A percentile compares a stretch with the other conserved stretches of the same genome.
These are phyloP conservation scores for Neomonachus schauinslandi DNA, from an alignment of 2,113 vertebrate genomes.

Conservation along the genomic window DNA sequence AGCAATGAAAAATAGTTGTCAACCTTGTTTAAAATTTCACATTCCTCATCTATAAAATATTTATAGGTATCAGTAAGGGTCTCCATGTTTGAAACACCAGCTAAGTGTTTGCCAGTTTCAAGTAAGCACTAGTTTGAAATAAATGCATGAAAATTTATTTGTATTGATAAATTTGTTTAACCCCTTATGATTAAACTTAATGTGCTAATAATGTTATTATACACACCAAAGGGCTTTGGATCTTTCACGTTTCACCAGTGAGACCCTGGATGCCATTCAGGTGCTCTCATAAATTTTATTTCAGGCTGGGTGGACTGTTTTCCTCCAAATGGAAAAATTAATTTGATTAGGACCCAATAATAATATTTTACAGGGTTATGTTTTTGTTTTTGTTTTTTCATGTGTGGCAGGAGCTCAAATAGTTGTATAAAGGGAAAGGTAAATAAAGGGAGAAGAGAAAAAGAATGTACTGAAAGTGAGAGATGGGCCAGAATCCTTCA, in stretches of 20 bases:
- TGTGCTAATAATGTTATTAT: neutral
- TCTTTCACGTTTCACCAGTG: neutral
- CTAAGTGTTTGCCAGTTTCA: neutral
- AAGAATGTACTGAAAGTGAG: neutral
- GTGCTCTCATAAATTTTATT: neutral
- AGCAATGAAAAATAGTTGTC: neutral
- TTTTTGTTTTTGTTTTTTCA: neutral
- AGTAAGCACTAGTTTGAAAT: constrained; percentile 32
- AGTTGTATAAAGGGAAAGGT: neutral
- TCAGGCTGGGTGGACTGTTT: neutral
- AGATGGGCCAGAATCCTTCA: neutral
- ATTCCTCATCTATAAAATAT: constrained; percentile 3
- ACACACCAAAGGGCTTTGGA: neutral
- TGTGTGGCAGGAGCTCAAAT: neutral
- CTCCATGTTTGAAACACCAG: neutral
- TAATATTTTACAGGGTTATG: neutral
- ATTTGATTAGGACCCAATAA: neutral
- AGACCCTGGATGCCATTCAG: neutral
- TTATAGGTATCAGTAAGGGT: neutral
- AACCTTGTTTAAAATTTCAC: constrained; percentile 24
- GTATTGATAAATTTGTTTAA: neutral
- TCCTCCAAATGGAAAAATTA: neutral
- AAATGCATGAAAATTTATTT: constrained; percentile 28
- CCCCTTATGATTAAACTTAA: neutral
- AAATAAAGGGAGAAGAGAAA: neutral